Conservation (phyloP, 2,888 invertebrate species). For the Latrodectus hesperus region DNA sequence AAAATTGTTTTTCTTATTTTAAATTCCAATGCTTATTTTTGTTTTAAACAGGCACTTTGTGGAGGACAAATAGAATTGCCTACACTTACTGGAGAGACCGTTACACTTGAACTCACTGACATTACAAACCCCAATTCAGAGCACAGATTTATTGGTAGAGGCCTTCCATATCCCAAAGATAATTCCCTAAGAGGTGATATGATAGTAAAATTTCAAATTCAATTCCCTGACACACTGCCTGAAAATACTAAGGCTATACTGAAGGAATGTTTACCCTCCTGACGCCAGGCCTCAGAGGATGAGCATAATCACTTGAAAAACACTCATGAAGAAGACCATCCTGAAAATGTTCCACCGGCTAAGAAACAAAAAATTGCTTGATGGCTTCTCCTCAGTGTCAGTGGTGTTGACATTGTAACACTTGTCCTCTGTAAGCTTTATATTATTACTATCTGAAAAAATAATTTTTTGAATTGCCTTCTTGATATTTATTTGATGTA, state of each 20-base stretch:
- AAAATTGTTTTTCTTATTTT: neutral
- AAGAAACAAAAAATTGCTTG: neutral
- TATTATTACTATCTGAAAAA: too few species aligned
- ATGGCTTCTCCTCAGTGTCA: neutral
- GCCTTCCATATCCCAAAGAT: slow-evolving; percentile 94
- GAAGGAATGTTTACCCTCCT: slow-evolving; percentile 78
- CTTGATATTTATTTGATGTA: too few species aligned
- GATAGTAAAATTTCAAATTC: slow-evolving; percentile 93
- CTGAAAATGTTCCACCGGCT: neutral
- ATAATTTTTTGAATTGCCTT: too few species aligned
- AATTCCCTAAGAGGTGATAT: slow-evolving; percentile 92
- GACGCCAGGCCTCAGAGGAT: slow-evolving; percentile 38
- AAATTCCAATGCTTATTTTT: neutral
- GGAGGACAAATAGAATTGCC: slow-evolving; percentile 91
- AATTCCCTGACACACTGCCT: slow-evolving; percentile 89
- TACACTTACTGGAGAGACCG: slow-evolving; percentile 87
- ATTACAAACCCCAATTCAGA: slow-evolving; percentile 90
- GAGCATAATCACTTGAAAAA: neutral
- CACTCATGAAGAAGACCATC: neutral
- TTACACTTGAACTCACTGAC: slow-evolving; percentile 77
- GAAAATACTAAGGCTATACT: slow-evolving; percentile 89
- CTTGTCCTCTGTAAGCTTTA: neutral
- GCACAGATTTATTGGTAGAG: slow-evolving; percentile 91
- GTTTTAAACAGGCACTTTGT: slow-evolving; percentile 86
- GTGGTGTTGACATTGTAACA: neutral